Percentiles rank a stretch among this genome's conserved stretches.
Evolutionary conservation across 1,140 invertebrate genomes (phyloP).

Genomic region (Battus philenor): DNA sequence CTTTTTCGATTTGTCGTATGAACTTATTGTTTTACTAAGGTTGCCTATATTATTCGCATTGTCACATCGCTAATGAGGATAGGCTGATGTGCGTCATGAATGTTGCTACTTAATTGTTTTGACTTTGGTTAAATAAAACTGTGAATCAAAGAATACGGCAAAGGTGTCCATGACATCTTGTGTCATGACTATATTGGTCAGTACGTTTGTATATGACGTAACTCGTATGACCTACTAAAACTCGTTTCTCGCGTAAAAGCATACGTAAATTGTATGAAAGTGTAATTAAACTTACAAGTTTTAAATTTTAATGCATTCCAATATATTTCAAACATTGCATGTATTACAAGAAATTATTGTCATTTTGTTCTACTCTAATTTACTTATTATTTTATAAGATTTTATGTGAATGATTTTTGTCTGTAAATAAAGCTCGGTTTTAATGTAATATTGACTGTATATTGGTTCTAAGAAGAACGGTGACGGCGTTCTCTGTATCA

Average conservation of each 20-base stretch:
- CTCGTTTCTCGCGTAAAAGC: slow-evolving; percentile 22
- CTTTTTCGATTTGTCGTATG: slow-evolving; percentile 2
- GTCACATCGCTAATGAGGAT: slow-evolving; percentile 2
- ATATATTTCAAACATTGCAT: too few relatives aligned
- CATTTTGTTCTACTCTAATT: too few relatives aligned
- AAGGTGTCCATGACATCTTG: slow-evolving; percentile 25
- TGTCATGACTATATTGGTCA: slow-evolving; percentile 36
- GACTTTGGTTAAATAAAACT: background rate
- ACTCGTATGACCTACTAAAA: slow-evolving; percentile 37
- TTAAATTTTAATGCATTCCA: too few relatives aligned
- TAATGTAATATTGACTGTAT: slow-evolving; percentile 30
- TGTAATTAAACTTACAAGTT: too few relatives aligned
- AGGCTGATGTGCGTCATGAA: slow-evolving; percentile 1
- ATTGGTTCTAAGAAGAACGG: slow-evolving; percentile 63
- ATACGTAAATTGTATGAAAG: too few relatives aligned
- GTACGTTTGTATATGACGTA: slow-evolving; percentile 41
- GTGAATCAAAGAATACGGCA: slow-evolving; percentile 1
- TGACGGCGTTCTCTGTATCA: slow-evolving; percentile 62
- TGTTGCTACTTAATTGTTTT: slow-evolving; percentile 2
- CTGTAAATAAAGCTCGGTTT: slow-evolving; percentile 5
- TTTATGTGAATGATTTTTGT: too few relatives aligned
- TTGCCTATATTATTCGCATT: slow-evolving; percentile 1
- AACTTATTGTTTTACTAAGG: slow-evolving; percentile 7
- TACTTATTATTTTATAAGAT: too few relatives aligned
- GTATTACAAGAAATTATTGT: too few relatives aligned